phyloP scores from a whole-genome alignment of 2,113 vertebrate genomes.

The Myotis davidii region DNA sequence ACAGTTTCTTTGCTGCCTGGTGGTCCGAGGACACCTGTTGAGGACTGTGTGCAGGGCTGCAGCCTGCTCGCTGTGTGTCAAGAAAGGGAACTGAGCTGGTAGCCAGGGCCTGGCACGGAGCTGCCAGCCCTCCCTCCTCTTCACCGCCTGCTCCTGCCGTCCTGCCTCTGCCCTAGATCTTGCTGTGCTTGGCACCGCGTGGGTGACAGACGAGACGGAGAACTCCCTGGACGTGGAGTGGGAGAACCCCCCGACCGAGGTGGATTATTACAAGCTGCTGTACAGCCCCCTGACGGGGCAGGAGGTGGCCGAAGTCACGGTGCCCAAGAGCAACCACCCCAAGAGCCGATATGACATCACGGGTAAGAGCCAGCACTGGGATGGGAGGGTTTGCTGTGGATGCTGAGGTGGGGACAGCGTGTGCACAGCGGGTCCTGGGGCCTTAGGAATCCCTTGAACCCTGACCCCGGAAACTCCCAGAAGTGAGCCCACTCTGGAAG shows the following conservation, averaged over 20 bases:
- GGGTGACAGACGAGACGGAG: conserved; percentile 90
- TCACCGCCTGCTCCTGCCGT: neutral
- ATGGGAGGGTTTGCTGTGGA: neutral
- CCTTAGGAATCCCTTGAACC: neutral
- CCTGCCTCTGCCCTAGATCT: conserved; percentile 77
- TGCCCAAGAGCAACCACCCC: conserved; percentile 87
- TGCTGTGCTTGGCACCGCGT: conserved; percentile 83
- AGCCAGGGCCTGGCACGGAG: neutral
- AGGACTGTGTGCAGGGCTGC: neutral
- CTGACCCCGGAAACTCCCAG: neutral
- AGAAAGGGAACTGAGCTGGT: neutral
- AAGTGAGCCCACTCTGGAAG: fast-evolving
- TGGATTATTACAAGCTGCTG: conserved; percentile 91
- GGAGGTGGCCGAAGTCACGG: conserved; percentile 84
- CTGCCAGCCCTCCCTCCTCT: neutral
- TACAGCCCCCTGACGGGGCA: conserved; percentile 84
- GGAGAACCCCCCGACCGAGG: conserved; percentile 87
- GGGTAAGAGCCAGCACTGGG: conserved; percentile 79
- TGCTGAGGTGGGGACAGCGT: neutral
- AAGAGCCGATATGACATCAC: conserved; percentile 90
- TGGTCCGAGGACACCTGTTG: neutral
- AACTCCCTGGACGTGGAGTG: conserved; percentile 92
- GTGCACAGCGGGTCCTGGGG: neutral
- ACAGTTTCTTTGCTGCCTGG: neutral
- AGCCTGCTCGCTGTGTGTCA: neutral